Evolutionary conservation across 2,113 vertebrate genomes (phyloP).

Genomic region (Oenanthe melanoleuca): DNA sequence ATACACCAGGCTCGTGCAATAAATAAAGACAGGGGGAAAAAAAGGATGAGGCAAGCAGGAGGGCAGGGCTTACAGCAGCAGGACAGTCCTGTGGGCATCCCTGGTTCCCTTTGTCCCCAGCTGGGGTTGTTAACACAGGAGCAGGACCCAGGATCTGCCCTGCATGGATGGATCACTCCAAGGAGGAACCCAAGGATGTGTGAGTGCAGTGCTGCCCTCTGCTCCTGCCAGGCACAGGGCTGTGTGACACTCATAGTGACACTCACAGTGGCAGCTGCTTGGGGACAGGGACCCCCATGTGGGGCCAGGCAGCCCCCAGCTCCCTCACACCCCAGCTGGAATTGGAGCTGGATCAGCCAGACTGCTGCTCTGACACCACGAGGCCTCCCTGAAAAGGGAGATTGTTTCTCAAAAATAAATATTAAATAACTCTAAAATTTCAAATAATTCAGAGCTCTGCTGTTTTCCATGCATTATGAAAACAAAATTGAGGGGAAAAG

Average conservation of each 20-base stretch:
- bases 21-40: not conserved
- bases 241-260: not conserved
- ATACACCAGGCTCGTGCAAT: not conserved
- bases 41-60: not conserved
- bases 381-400: slow-evolving; percentile 63
- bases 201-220: not conserved
- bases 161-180: not conserved
- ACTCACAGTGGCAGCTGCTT: not conserved
- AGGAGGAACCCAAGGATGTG: not conserved
- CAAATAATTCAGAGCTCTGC: slow-evolving; percentile 70
- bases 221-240: not conserved
- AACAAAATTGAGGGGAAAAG: slow-evolving; percentile 79
- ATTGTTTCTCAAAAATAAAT: slow-evolving; percentile 68
- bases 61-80: rapidly evolving
- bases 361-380: not conserved
- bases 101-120: not conserved
- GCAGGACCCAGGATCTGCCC: not conserved
- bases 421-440: slow-evolving; percentile 71
- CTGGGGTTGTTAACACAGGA: not conserved
- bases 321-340: not conserved
- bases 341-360: not conserved
- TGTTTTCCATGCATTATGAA: slow-evolving; percentile 73
- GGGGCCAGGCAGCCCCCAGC: not conserved
- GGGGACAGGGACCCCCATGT: not conserved
- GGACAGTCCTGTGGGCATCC: not conserved